Conservation (phyloP, 2,797 vertebrate genomes). For the Syngnathus rostellatus region DNA sequence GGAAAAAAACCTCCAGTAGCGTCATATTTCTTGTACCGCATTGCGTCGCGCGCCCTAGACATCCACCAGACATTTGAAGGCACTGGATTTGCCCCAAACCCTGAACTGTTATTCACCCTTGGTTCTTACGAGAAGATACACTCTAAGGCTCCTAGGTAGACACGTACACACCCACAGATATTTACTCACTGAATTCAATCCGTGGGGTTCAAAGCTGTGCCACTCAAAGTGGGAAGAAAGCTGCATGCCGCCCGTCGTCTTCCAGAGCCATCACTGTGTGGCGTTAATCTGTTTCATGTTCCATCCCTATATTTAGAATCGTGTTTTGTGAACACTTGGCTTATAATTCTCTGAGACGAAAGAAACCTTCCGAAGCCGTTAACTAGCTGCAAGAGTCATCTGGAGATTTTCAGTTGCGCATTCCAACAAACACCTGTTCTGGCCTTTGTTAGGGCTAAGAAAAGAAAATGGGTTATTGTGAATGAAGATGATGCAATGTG, state of each 20-base stretch:
- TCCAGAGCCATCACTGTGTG: conserved; percentile 54
- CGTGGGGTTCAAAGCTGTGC: conserved; percentile 51
- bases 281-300: conserved; percentile 56
- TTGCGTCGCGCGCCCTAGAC: conserved; percentile 21
- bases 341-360: conserved; percentile 59
- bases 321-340: conserved; percentile 64
- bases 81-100: conserved; percentile 30
- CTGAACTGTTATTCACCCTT: conserved; percentile 17
- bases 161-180: conserved; percentile 27
- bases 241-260: conserved; percentile 36
- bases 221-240: conserved; percentile 53
- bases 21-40: conserved; percentile 38
- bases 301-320: conserved; percentile 62
- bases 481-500: conserved; percentile 26
- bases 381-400: conserved; percentile 53
- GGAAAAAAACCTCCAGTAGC: conserved; percentile 24
- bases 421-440: conserved; percentile 47
- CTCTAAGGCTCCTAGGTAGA: conserved; percentile 28
- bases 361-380: conserved; percentile 54
- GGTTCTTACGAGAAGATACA: conserved; percentile 19
- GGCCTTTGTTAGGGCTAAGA: conserved; percentile 17
- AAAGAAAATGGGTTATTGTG: conserved; percentile 25
- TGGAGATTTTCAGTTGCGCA: conserved; percentile 31
- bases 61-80: conserved; percentile 27
- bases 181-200: conserved; percentile 44